Evolutionary conservation across 2,888 invertebrate species (phyloP).

Genomic region (Oegoconia quadripuncta): DNA sequence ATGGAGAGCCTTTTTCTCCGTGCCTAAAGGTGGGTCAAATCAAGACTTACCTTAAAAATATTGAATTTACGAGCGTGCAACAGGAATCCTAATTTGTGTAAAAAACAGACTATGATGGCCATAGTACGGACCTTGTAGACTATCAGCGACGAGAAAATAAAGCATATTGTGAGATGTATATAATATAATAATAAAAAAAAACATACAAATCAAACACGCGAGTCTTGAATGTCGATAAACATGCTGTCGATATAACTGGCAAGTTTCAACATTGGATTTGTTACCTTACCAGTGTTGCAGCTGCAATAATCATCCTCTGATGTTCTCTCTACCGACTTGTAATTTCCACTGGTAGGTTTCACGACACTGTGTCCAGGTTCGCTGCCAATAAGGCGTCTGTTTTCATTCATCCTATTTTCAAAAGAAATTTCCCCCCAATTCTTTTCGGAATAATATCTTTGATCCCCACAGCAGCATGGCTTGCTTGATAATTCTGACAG

Average conservation of each 20-base stretch:
- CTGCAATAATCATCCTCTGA: conserved; percentile 23
- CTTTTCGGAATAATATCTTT: conserved; percentile 32
- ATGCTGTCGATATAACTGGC: conserved; percentile 50
- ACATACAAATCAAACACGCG: conserved; percentile 23
- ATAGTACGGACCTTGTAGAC: too few relatives aligned
- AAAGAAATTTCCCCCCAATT: conserved; percentile 28
- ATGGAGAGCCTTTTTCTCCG: too few relatives aligned
- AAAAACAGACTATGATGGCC: too few relatives aligned
- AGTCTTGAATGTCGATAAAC: conserved; percentile 45
- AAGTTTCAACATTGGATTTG: conserved; percentile 54
- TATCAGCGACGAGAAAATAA: background rate
- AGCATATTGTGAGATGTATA: background rate
- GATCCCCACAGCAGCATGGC: conserved; percentile 3
- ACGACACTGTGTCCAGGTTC: conserved; percentile 29
- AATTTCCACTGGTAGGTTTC: conserved; percentile 21
- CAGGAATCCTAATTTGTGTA: too few relatives aligned
- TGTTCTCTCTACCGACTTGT: conserved; percentile 13
- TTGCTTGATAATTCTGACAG: background rate
- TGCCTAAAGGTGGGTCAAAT: too few relatives aligned
- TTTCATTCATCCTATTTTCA: conserved; percentile 20
- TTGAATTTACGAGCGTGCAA: too few relatives aligned
- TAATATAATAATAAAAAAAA: conserved; percentile 16
- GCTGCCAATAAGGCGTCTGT: conserved; percentile 22
- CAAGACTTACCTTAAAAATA: too few relatives aligned
- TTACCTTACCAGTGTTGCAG: conserved; percentile 31